Percentiles rank a stretch among this genome's conserved stretches.
Evolutionary conservation across 2,113 vertebrate species (phyloP).

Genomic region (Mola mola): DNA sequence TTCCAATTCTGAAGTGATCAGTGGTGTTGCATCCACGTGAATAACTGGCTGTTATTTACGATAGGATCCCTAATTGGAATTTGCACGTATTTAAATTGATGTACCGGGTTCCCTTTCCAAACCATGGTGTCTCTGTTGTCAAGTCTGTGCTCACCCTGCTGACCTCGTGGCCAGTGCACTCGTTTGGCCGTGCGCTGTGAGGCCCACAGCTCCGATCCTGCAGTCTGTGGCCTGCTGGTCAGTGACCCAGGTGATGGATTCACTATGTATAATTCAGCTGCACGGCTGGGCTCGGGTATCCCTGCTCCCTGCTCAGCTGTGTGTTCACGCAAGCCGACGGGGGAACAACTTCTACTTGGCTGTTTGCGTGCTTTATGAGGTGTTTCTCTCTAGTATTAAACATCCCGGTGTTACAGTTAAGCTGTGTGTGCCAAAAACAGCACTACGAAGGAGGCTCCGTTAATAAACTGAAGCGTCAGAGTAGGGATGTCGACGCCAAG

Average conservation of each 20-base stretch:
- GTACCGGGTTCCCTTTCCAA: too few species aligned
- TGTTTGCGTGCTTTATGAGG: too few species aligned
- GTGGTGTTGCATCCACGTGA: neutral
- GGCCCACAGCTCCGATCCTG: constrained; percentile 21
- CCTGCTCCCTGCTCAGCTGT: constrained; percentile 33
- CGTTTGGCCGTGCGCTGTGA: constrained; percentile 1
- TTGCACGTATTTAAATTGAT: neutral
- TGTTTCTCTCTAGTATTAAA: too few species aligned
- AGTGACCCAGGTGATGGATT: constrained; percentile 67
- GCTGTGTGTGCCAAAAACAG: too few species aligned
- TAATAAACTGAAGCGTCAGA: too few species aligned
- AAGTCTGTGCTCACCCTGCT: constrained; percentile 1
- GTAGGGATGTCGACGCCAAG: too few species aligned
- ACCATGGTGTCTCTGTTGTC: neutral
- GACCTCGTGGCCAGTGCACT: constrained; percentile 31
- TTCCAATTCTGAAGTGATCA: neutral
- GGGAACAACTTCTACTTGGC: neutral
- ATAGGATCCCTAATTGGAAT: rapidly evolving
- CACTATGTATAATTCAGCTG: constrained; percentile 76
- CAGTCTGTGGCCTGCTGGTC: constrained; percentile 22
- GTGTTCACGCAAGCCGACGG: constrained; percentile 42
- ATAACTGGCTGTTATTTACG: neutral
- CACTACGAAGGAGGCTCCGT: too few species aligned
- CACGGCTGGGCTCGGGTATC: constrained; percentile 65
- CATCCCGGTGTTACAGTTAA: too few species aligned